Conservation (phyloP, 2,888 invertebrate genomes). For the Drosophila atripex region DNA sequence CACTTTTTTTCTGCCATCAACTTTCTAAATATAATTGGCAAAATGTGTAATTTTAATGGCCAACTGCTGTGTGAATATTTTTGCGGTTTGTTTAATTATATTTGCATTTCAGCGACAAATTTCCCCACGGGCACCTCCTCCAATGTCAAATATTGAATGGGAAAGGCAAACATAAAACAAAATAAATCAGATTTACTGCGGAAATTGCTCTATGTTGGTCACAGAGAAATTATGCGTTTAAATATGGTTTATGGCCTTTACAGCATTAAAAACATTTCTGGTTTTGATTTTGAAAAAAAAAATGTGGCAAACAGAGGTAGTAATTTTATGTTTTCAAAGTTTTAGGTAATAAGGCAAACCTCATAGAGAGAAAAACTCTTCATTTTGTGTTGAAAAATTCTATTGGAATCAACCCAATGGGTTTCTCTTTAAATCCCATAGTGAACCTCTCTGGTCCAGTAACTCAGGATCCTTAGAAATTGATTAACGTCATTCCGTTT, state of each 20-base stretch:
- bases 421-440: conserved; percentile 8
- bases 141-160: conserved; percentile 28
- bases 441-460: conserved; percentile 36
- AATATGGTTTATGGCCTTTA: conserved; percentile 16
- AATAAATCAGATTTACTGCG: conserved; percentile 34
- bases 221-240: conserved; percentile 13
- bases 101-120: conserved; percentile 29
- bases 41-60: conserved; percentile 44
- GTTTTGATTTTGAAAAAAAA: background rate
- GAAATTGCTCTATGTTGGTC: conserved; percentile 2
- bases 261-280: conserved; percentile 7
- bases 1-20: conserved; percentile 19
- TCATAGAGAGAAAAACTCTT: no score
- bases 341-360: no score
- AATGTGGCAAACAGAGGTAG: background rate
- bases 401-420: background rate
- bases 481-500: conserved; percentile 53
- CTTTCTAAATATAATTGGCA: conserved; percentile 52
- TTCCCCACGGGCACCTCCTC: conserved; percentile 6
- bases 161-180: conserved; percentile 1
- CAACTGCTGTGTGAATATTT: conserved; percentile 33
- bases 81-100: conserved; percentile 44
- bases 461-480: conserved; percentile 35
- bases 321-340: background rate
- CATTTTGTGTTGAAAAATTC: no score